Base-by-base conservation (phyloP, 2,888 invertebrate species). In the Euplagia quadripunctaria region DNA sequence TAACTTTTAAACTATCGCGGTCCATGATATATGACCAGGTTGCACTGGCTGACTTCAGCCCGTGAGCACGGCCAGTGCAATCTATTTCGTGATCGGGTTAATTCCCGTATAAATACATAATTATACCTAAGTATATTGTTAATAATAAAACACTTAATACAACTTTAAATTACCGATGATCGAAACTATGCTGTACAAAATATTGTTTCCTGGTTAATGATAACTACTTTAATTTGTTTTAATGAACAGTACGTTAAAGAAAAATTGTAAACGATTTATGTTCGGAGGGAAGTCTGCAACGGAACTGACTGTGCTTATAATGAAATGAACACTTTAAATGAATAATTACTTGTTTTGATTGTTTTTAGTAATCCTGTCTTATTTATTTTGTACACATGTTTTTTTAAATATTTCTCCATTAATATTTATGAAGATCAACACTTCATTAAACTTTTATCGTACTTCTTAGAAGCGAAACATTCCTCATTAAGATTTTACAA, bases 361-460 rank as follows among this genome's bases (percentile, higher is more conserved):
- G 43, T 6, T 46, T 1, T 46, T 8, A 46, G 43, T 46, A 9
- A 46, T 46, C 9, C 11, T 20, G 4, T 9, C 9, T 58, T 58
- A 12, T n/a, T 58, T 8, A 51, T n/a, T n/a, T 52, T 0, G 7
- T 17, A 52, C 6, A 6, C 6, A 31, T 31, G 43, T 4, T 8
- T 4, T 11, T 20, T 7, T 9, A 20, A 58, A 58, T 9, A 11
- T 20, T 31, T n/a, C 11, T 58, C n/a, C 8, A 20, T 51, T 14
- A 51, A 51, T 52, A 67, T 67, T 51, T 1, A 16, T 17, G 41
- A 41, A 41, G 17, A 55, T 52, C 17, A 42, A 42, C 17, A 31
- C 12, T 52, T 52, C n/a, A 67, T n/a, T 9, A 74, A 74, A 12
- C n/a, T 55, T 68, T 42, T 43, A 58, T 58, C 41, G 43, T 14